These are phyloP conservation scores for Scomber japonicus DNA, from an alignment of 2,113 vertebrate genomes.

Conservation along the genomic window DNA sequence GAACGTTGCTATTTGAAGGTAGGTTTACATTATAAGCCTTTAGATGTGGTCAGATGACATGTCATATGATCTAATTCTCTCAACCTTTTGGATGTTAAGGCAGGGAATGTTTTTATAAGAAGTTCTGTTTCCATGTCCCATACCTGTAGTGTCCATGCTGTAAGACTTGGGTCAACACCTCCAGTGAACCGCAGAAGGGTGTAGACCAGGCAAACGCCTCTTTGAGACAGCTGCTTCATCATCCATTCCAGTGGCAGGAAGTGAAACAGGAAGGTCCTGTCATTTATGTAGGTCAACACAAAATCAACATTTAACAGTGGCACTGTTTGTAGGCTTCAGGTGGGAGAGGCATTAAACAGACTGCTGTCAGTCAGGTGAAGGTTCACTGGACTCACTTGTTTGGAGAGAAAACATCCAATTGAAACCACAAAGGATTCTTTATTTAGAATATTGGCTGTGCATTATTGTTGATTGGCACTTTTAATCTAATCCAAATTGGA, in stretches of 20 bases:
- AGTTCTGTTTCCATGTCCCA: background rate
- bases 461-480: background rate
- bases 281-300: conserved; percentile 40
- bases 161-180: background rate
- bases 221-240: conserved; percentile 4
- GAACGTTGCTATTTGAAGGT: too few relatives aligned
- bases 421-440: background rate
- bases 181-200: background rate
- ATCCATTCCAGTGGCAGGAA: conserved; percentile 9
- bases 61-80: too few relatives aligned
- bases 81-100: too few relatives aligned
- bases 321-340: too few relatives aligned
- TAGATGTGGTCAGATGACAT: too few relatives aligned
- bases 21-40: too few relatives aligned
- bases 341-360: background rate
- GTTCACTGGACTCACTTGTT: background rate
- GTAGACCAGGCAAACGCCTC: conserved; percentile 14
- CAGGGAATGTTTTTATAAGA: background rate
- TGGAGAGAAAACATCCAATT: background rate
- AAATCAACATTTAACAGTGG: conserved; percentile 35
- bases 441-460: background rate
- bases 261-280: conserved; percentile 43
- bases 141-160: background rate
- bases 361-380: background rate
- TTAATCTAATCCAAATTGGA: background rate